A percentile compares a stretch with the other conserved stretches of the same genome.
Conservation (phyloP, 2,888 invertebrate species). For the Seira ritae region DNA sequence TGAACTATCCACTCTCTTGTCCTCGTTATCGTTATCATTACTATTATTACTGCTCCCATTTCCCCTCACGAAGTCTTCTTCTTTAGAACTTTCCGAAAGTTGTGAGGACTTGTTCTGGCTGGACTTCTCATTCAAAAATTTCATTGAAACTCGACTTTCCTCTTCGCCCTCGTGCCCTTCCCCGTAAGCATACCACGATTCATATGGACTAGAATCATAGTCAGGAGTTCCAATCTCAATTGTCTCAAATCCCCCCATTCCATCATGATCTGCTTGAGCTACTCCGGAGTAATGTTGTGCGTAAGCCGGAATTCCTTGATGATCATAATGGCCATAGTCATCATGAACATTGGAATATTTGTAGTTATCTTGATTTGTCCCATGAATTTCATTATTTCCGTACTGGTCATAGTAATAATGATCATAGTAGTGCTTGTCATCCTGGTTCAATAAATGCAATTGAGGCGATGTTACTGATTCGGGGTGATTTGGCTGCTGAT, state of each 20-base stretch:
- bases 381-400: neutral
- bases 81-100: too few relatives aligned
- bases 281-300: neutral
- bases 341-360: too few relatives aligned
- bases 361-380: too few relatives aligned
- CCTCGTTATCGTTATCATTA: conserved; percentile 16
- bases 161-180: conserved; percentile 33
- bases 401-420: neutral
- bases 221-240: conserved; percentile 42
- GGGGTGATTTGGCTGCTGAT: neutral
- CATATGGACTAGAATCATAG: conserved; percentile 27
- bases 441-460: neutral
- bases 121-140: conserved; percentile 21
- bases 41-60: neutral
- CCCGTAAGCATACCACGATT: conserved; percentile 18
- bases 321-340: too few relatives aligned
- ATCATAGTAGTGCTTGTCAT: neutral
- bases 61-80: neutral
- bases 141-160: conserved; percentile 42
- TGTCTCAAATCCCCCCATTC: neutral
- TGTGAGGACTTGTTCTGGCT: neutral
- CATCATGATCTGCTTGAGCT: too few relatives aligned
- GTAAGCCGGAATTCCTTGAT: neutral
- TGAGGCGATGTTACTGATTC: neutral
- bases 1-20: neutral